Conservation (phyloP, 2,797 vertebrate species). For the Enteromius fasciolatus region DNA sequence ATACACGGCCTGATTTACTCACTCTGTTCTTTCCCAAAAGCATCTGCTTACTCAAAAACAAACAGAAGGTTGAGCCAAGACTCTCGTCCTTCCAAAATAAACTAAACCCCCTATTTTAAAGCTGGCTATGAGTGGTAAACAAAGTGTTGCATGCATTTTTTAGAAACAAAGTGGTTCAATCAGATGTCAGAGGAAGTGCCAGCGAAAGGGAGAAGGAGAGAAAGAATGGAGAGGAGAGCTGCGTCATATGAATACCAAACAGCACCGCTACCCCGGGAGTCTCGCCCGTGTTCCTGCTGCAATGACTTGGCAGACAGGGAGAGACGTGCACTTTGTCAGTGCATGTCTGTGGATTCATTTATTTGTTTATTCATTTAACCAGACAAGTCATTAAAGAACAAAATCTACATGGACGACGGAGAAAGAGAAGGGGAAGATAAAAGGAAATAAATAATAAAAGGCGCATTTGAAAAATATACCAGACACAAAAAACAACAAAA, state of each 20-base stretch:
- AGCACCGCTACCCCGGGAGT: not conserved
- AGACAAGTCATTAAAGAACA: not conserved
- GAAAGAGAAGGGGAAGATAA: not conserved
- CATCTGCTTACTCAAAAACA: slow-evolving; percentile 6
- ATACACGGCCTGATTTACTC: not conserved
- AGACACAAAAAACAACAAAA: not conserved
- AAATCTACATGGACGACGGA: not conserved
- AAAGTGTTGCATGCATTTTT: slow-evolving; percentile 31
- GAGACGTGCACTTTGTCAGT: slow-evolving; percentile 7
- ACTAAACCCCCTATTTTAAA: slow-evolving; percentile 13
- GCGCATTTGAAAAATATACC: not conserved
- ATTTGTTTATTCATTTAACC: slow-evolving; percentile 4
- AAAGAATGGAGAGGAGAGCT: slow-evolving; percentile 27
- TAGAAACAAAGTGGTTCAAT: slow-evolving; percentile 44
- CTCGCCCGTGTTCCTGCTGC: slow-evolving; percentile 27
- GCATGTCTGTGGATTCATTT: slow-evolving; percentile 13
- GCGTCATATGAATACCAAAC: slow-evolving; percentile 47
- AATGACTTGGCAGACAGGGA: slow-evolving; percentile 31
- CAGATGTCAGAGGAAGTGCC: slow-evolving; percentile 44
- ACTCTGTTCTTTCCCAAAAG: not conserved
- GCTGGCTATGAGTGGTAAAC: not conserved
- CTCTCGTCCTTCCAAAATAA: slow-evolving; percentile 16
- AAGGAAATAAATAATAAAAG: not conserved
- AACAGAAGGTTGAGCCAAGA: slow-evolving; percentile 5
- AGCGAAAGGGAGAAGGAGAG: slow-evolving; percentile 20